Evolutionary conservation across 1,140 invertebrate species (phyloP), one percentile per base, ranked within the genome.

Genomic region (Pogonomyrmex californicus): DNA sequence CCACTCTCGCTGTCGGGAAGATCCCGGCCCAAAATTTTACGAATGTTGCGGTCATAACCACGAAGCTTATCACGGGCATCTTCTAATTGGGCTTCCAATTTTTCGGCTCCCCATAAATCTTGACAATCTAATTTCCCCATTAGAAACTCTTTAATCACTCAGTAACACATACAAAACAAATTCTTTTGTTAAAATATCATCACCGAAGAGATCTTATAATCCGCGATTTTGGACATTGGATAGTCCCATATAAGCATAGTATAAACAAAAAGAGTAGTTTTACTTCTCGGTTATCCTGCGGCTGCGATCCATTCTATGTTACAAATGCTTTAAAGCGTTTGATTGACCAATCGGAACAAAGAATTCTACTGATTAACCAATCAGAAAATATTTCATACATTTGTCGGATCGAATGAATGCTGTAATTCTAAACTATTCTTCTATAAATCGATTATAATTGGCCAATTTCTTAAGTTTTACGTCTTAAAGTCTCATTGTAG

Each of bases 1-100:
- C 92, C 93, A 87, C 94, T 95, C 91, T 95, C 95, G 1, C 92
- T 93, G 14, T 95, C 95, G 81, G 95, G 94, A 36, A 95, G 91
- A 92, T 95, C 95, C 49, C 95, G 94, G 66, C 95, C 95, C 30
- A 95, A 89, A 54, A 95, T 95, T 90, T 95, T 95, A n/a, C 95
- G 90, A 75, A 95, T 95, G 90, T 94, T 95, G 12, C 91, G 92
- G 76, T 95, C 95, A 7, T 95, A 92, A 41, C 93, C 94, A 62
- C 95, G 91, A 9, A 95, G 91, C 44, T 93, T 94, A 88, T 95
- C 95, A 2, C 94, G 92, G 30, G 95, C 95, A 0, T 93, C 92
- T 87, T 95, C 94, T 38, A 95, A 90, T 79, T 95, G 91, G 23
- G 95, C 94, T 63, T 95, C 94, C 63, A 95, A 88, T 47, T 92